Percentiles rank a stretch among this genome's conserved stretches.
Conservation (phyloP, 2,797 vertebrate species). For the Myoxocephalus aenaeus region DNA sequence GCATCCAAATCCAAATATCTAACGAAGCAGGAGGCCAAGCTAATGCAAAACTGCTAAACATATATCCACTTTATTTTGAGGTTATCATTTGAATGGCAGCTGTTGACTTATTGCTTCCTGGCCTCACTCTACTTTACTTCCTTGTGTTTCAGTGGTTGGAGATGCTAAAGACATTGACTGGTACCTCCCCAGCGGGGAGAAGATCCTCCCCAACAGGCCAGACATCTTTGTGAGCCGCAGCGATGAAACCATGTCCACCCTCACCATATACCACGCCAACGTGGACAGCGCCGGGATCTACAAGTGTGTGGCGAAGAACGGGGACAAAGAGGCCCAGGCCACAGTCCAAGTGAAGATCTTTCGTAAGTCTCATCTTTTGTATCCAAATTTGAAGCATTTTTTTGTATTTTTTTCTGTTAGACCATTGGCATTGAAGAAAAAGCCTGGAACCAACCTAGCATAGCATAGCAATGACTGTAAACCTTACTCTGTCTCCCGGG, state of each 20-base stretch:
- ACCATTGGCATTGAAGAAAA: not conserved
- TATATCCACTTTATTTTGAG: too few relatives aligned
- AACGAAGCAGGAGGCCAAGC: not conserved
- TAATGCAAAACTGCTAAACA: not conserved
- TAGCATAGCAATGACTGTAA: not conserved
- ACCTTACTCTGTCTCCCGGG: not conserved
- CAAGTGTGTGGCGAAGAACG: slow-evolving; percentile 91
- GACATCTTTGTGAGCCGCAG: slow-evolving; percentile 89
- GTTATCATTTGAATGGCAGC: not conserved
- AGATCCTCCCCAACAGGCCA: slow-evolving; percentile 88
- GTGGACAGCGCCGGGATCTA: slow-evolving; percentile 95
- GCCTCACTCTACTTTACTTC: not conserved
- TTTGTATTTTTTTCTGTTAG: not conserved
- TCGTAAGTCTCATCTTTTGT: slow-evolving; percentile 86
- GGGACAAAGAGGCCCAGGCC: slow-evolving; percentile 90
- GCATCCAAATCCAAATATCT: not conserved
- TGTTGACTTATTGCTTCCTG: not conserved
- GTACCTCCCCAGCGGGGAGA: slow-evolving; percentile 93
- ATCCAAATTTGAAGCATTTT: not conserved
- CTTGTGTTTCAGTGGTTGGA: slow-evolving; percentile 86
- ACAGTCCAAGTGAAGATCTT: slow-evolving; percentile 96
- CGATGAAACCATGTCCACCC: slow-evolving; percentile 89
- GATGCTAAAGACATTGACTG: slow-evolving; percentile 95
- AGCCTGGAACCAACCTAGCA: not conserved
- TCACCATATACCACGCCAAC: slow-evolving; percentile 95